phyloP scores from a whole-genome alignment of 2,113 vertebrate genomes.

The Nettapus auritus region DNA sequence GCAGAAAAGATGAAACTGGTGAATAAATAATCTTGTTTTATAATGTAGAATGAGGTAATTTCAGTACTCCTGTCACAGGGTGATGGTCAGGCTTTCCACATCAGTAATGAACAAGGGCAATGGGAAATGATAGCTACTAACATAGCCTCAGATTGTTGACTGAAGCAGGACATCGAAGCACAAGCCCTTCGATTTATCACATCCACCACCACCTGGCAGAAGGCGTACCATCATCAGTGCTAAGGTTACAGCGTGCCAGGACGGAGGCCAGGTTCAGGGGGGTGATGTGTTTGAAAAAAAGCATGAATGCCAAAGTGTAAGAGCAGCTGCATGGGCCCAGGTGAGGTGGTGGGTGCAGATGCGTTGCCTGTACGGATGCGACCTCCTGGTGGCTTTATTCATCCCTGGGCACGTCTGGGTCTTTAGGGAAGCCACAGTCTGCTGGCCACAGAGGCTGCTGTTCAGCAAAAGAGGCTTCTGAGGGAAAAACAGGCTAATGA shows the following conservation, averaged over 20 bases:
- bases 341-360: accelerated
- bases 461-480: not conserved
- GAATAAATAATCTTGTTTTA: not conserved
- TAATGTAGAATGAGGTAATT: not conserved
- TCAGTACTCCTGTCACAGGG: not conserved
- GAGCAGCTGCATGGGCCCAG: not conserved
- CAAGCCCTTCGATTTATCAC: not conserved
- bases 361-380: accelerated
- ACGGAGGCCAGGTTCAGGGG: not conserved
- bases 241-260: accelerated
- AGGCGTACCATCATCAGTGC: not conserved
- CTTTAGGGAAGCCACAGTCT: not conserved
- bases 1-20: not conserved
- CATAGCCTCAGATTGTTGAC: not conserved
- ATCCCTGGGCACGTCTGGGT: not conserved
- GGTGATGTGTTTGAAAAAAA: not conserved
- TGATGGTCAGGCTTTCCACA: not conserved
- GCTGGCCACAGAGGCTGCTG: not conserved
- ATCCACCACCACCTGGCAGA: not conserved
- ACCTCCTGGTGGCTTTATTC: not conserved
- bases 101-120: not conserved
- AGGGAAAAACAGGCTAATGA: slow-evolving; percentile 2
- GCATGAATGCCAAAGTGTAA: not conserved
- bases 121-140: not conserved
- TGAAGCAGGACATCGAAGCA: not conserved